Evolutionary conservation across 2,888 invertebrate species (phyloP), one percentile per base, ranked within the genome.

Genomic region (Drosophila anceps): DNA sequence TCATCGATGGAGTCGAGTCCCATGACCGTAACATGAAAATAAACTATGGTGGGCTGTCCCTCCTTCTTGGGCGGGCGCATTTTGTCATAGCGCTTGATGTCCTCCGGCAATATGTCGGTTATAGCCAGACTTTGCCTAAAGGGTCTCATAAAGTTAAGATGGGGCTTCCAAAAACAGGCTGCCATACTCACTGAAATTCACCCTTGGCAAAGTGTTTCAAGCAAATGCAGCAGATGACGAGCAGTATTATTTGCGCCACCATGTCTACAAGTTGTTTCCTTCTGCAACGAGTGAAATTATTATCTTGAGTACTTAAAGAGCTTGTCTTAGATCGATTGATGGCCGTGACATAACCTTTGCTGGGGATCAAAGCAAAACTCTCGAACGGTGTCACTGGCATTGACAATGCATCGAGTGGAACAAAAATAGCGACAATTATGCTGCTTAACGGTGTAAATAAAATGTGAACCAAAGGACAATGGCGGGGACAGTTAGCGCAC

Each of bases 1-100:
- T 98, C 98, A 91, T 98, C 98, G 76, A 98, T 98, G 43, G 98
- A 98, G 93, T 98, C 98, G 76, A 98, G 94, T 0, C 98, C 98
- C 97, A 98, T 98, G 43, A 98, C 98, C 0, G 98, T 98, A 39
- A 98, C 98, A 91, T 98, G 98, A 93, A 98, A 98, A 92, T 96
- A 96, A 35, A 98, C 98, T 9, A 95, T 96, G 1, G 98, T 98
- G 0, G 98, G 96, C 90, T 96, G 96, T 18, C 97, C 97, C 91
- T 97, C 97, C 92, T 96, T 96, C 93, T 98, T 98, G 1, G 98
- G 98, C 0, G 98, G 98, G 54, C 97, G 94, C 98, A 98, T 98
- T 94, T 98, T 98, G 93, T 98, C 98, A 92, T 98, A 98, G 75
- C 96, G 95, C 76, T 96, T 96, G 10, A 96, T 96, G 92, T 98